phyloP scores from a whole-genome alignment of 2,888 invertebrate genomes.

The Drosophila rubida region DNA sequence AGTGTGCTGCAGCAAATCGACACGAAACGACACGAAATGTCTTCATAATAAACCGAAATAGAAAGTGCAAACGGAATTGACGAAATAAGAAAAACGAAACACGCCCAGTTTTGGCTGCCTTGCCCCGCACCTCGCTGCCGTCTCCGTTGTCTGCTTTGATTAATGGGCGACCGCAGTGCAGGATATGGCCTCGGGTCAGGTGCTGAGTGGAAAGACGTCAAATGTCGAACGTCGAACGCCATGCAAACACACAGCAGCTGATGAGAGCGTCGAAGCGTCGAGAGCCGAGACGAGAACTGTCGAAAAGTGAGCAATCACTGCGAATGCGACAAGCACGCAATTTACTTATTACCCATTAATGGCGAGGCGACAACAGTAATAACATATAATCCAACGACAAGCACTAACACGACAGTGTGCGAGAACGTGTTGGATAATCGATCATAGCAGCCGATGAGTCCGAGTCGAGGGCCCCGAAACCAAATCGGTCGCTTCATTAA shows the following conservation, averaged over 20 bases:
- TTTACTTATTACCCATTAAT: conserved; percentile 82
- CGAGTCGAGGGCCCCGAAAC: conserved; percentile 26
- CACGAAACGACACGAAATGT: conserved; percentile 56
- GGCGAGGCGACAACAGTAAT: conserved; percentile 50
- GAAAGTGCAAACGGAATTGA: conserved; percentile 67
- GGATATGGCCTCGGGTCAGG: conserved; percentile 42
- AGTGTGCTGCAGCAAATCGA: conserved; percentile 51
- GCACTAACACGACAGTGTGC: conserved; percentile 37
- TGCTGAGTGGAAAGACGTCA: conserved; percentile 38
- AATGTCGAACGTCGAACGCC: conserved; percentile 38
- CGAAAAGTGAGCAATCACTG: conserved; percentile 81
- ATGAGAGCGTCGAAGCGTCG: not conserved
- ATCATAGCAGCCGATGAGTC: conserved; percentile 64
- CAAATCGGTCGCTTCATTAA: conserved; percentile 62
- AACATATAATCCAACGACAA: conserved; percentile 10
- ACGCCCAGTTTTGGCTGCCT: conserved; percentile 50
- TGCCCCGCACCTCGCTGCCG: not conserved
- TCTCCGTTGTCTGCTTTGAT: conserved; percentile 60
- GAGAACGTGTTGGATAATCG: conserved; percentile 74
- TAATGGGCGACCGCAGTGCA: conserved; percentile 57
- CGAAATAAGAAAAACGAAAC: conserved; percentile 22
- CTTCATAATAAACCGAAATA: conserved; percentile 62
- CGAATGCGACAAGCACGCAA: conserved; percentile 79
- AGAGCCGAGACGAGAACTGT: conserved; percentile 55
- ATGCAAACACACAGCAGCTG: conserved; percentile 10